These are phyloP conservation scores for Ichneumoninae sp. DNA, from an alignment of 2,888 invertebrate species.

Conservation along the genomic window DNA sequence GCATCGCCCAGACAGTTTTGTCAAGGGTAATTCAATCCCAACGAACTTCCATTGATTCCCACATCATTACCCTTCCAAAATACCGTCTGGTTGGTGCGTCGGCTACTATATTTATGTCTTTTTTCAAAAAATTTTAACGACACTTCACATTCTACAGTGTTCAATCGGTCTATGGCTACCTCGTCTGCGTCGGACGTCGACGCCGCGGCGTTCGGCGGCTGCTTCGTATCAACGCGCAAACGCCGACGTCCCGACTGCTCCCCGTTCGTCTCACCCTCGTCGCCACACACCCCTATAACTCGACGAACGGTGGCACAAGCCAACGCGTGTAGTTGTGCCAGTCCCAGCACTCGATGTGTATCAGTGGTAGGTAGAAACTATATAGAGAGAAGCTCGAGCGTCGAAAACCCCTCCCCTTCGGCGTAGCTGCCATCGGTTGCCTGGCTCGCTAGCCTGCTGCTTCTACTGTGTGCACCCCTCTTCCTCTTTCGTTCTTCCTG, in stretches of 20 bases:
- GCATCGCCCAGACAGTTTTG: neutral
- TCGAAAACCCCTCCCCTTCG: conserved; percentile 59
- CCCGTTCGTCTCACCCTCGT: conserved; percentile 62
- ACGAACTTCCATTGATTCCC: neutral
- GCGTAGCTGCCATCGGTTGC: conserved; percentile 59
- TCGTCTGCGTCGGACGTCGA: conserved; percentile 21
- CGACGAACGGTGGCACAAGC: conserved; percentile 27
- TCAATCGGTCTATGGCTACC: conserved; percentile 30
- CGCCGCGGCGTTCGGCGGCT: conserved; percentile 36
- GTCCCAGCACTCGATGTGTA: neutral
- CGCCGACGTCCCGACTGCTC: conserved; percentile 63
- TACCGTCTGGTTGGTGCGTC: neutral
- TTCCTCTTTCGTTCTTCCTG: conserved; percentile 62
- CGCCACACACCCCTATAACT: conserved; percentile 51
- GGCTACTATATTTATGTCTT: neutral
- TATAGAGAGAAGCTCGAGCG: conserved; percentile 31
- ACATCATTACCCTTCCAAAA: neutral
- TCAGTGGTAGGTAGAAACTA: conserved; percentile 10
- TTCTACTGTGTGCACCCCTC: conserved; percentile 49
- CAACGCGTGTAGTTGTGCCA: conserved; percentile 26
- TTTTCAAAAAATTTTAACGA: neutral
- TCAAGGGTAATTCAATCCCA: neutral
- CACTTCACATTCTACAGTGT: conserved; percentile 9
- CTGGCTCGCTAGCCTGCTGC: conserved; percentile 42
- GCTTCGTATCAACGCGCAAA: conserved; percentile 58